Evolutionary conservation across 2,888 invertebrate species (phyloP), one percentile per base, ranked within the genome.

Genomic region (Habrosyne pyritoides): DNA sequence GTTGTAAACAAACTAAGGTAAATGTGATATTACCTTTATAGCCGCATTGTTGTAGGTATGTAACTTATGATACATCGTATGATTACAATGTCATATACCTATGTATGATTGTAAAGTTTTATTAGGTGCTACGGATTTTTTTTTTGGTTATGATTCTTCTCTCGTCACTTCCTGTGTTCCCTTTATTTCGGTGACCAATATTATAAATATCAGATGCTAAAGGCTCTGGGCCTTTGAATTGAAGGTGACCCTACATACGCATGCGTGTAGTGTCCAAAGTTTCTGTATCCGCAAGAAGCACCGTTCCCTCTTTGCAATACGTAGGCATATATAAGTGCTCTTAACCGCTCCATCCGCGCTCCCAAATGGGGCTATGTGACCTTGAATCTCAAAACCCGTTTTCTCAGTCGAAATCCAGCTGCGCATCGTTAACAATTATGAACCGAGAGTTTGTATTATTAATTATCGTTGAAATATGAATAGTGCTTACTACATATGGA

Each of bases 231-330:
- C n/a, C 30, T 52, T 53, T 57, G 30, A 55, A 53, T 52, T 63
- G 66, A 74, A 79, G 77, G 83, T 82, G 81, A 81, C 81, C 80
- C 64, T 59, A 63, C 64, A 56, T 58, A 67, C 83, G 83, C 81
- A 84, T 84, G 84, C 84, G 83, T 77, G 60, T 63, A 72, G 59
- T 55, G 53, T 53, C 55, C 61, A 58, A 67, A 57, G 63, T 63
- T 60, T 69, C 70, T 71, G 64, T 69, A 58, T 66, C 58, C 57
- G 57, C 60, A 12, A 10, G 14, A 26, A 14, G 24, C 50, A 42
- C 50, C 21, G 10, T 50, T 30, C 30, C 47, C 49, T 8, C 42
- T 50, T 46, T 18, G 42, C 42, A 18, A 42, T 36, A 36, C 36
- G 14, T 36, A 36, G 14, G 1, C 18, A 42, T 18, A 18, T 36